phyloP scores from a whole-genome alignment of 2,888 invertebrate species.

The Ligdia adustata region DNA sequence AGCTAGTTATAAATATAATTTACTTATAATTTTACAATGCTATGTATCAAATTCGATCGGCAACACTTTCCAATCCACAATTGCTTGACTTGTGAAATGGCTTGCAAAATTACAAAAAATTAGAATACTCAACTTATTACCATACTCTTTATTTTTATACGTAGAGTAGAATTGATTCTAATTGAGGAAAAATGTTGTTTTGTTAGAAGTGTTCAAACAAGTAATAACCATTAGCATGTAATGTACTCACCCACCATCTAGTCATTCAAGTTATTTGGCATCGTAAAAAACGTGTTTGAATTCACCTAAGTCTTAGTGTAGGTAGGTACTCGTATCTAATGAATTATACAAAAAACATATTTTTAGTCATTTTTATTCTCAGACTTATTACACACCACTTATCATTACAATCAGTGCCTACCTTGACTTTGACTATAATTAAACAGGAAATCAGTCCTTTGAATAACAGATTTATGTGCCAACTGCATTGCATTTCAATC shows the following conservation, averaged over 20 bases:
- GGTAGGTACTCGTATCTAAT: not conserved
- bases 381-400: constrained; percentile 5
- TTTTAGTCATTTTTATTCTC: not conserved
- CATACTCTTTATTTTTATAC: too few species aligned
- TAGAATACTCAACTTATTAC: too few species aligned
- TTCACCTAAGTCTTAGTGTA: constrained; percentile 2
- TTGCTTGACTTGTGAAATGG: too few species aligned
- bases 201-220: constrained; percentile 5
- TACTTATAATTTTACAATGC: too few species aligned
- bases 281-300: constrained; percentile 6
- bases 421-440: constrained; percentile 37
- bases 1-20: too few species aligned
- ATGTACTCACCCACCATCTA: not conserved
- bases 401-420: constrained; percentile 14
- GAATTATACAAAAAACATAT: constrained; percentile 1
- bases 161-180: too few species aligned
- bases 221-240: constrained; percentile 8
- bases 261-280: not conserved
- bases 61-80: too few species aligned
- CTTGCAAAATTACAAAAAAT: too few species aligned
- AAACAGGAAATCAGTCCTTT: constrained; percentile 38
- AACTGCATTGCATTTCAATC: not conserved
- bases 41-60: too few species aligned
- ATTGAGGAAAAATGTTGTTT: constrained; percentile 10
- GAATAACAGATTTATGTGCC: not conserved